phyloP scores from a whole-genome alignment of 2,888 invertebrate species.

The Chaetogeoica ovagalla region DNA sequence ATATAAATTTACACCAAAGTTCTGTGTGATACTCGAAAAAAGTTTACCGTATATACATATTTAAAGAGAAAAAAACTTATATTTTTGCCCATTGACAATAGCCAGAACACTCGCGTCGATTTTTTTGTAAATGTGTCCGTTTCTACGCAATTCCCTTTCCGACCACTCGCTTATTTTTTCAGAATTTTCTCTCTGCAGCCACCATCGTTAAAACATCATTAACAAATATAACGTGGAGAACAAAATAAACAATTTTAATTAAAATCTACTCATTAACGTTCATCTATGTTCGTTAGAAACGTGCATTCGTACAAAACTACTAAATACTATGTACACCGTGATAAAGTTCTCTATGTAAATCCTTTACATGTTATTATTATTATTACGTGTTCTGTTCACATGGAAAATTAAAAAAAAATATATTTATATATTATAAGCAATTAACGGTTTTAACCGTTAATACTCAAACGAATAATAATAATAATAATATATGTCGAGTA shows the following conservation, averaged over 20 bases:
- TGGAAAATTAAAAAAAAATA: background rate
- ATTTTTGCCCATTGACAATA: too few species aligned
- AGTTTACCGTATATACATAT: too few species aligned
- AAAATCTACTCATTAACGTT: conserved; percentile 34
- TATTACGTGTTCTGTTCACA: background rate
- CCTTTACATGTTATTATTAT: background rate
- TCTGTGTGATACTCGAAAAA: too few species aligned
- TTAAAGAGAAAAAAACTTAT: too few species aligned
- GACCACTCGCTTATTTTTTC: background rate
- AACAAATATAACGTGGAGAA: background rate
- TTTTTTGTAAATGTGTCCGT: background rate
- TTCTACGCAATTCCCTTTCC: background rate
- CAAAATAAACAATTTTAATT: conserved; percentile 44
- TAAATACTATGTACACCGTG: background rate
- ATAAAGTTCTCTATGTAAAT: background rate
- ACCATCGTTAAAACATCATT: conserved; percentile 24
- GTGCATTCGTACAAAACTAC: conserved; percentile 4
- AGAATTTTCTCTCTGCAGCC: background rate
- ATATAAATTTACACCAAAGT: too few species aligned
- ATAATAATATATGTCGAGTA: too few species aligned
- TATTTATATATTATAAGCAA: background rate
- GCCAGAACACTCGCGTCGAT: too few species aligned
- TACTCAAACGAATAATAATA: too few species aligned
- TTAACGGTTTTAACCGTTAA: background rate
- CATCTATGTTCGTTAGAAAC: conserved; percentile 17